Base-by-base conservation (phyloP, 2,113 vertebrate species). In the Brachyistius frenatus region DNA sequence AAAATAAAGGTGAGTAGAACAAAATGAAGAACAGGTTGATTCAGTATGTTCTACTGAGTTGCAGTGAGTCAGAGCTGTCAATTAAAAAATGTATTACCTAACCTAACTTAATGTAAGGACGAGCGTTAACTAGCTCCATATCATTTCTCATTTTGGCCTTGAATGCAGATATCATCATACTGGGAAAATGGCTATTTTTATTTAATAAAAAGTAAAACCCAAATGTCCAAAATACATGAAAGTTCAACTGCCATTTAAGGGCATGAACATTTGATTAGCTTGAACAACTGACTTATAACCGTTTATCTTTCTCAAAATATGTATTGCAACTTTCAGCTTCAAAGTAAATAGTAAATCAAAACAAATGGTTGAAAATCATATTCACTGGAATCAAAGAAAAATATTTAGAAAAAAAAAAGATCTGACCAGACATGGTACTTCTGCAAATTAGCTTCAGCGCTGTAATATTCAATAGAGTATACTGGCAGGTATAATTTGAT, bases 11-110 rank as follows among this genome's bases (percentile, higher is more conserved):
- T 41, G 67, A 41, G 46, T 63, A 66, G 44, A 71, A 37, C 1
- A 4, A 81, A 55, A 54, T 57, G 57, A 83, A 78, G 69, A 81
- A 41, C 61, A 76, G 69, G 73, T 75, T 2, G 7, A 65, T 73
- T 66, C 44, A n/a, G 49, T 36, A 31, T 46, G 23, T 62, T 72
- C 55, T 66, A 16, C 56, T 39, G 80, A 78, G 61, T 63, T 47
- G 35, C 66, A 66, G 57, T 23, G 53, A 76, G 57, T 73, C 81
- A 58, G 11, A 10, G 50, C 39, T 49, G 47, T 72, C 60, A 36
- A 23, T 23, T 23, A 23, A 23, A 23, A 23, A 23, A 23, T 23
- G 1, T 23, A 23, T 1, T 23, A 23, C 23, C 23, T 23, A 23
- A 23, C 23, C 23, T 23, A 23, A 23, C 23, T 55, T 73, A 80